phyloP scores from a whole-genome alignment of 1,140 invertebrate species.

The Dreissena rostriformis region DNA sequence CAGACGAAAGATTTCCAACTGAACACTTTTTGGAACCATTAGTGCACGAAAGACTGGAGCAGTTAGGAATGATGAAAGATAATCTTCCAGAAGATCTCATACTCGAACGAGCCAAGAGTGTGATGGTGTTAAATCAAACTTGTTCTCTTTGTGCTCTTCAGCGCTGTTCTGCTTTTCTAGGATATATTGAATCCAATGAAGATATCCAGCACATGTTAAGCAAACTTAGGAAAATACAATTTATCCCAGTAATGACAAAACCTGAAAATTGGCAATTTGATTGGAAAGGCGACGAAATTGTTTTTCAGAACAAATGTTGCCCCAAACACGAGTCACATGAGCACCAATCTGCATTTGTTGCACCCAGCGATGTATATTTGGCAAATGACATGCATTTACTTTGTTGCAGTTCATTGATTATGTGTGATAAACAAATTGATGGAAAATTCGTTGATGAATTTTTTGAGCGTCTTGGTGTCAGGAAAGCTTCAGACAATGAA shows the following conservation, averaged over 20 bases:
- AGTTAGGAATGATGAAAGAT: slow-evolving; percentile 54
- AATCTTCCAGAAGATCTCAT: slow-evolving; percentile 39
- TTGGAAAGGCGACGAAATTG: slow-evolving; percentile 37
- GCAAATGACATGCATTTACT: no score
- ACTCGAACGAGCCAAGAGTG: slow-evolving; percentile 40
- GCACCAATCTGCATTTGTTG: no score
- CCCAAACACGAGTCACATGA: no score
- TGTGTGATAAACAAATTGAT: no score
- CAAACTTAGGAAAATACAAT: slow-evolving; percentile 32
- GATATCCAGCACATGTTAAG: neutral
- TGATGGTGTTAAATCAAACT: slow-evolving; percentile 31
- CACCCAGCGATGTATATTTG: no score
- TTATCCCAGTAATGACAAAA: slow-evolving; percentile 55
- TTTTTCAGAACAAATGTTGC: no score
- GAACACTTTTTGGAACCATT: neutral
- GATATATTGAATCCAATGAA: slow-evolving; percentile 16
- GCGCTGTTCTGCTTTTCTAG: slow-evolving; percentile 15
- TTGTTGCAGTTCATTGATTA: no score
- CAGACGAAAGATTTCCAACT: slow-evolving; percentile 21
- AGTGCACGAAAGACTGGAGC: slow-evolving; percentile 7
- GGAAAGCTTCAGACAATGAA: no score
- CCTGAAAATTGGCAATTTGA: slow-evolving; percentile 54
- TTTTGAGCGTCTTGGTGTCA: no score
- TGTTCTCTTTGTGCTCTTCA: slow-evolving; percentile 25
- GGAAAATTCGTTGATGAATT: no score